Percentiles rank a stretch among this genome's conserved stretches.
phyloP scores from a whole-genome alignment of 2,888 invertebrate species.

The Scaptomyza flava region DNA sequence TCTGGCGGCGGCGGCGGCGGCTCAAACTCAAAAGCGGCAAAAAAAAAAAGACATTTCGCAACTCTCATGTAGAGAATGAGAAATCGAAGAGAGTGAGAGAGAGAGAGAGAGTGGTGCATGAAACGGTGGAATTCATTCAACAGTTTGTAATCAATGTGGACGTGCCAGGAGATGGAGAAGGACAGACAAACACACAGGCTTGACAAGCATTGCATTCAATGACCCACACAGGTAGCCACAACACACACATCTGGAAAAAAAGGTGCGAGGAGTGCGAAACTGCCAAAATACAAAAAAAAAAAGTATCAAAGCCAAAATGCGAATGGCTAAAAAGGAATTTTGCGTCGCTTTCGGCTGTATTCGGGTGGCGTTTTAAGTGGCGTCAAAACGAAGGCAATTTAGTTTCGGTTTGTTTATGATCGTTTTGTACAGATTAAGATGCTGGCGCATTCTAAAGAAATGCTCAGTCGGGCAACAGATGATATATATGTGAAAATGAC shows the following conservation, averaged over 20 bases:
- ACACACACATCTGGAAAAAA: background rate
- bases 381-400: slow-evolving; percentile 45
- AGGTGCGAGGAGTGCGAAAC: slow-evolving; percentile 15
- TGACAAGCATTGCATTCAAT: slow-evolving; percentile 70
- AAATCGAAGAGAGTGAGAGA: background rate
- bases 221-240: slow-evolving; percentile 60
- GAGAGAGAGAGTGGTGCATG: slow-evolving; percentile 5
- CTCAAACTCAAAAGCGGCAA: slow-evolving; percentile 44
- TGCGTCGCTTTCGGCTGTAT: slow-evolving; percentile 51
- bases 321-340: slow-evolving; percentile 46
- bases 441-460: slow-evolving; percentile 34
- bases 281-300: background rate
- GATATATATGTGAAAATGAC: background rate
- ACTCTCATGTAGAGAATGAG: slow-evolving; percentile 32
- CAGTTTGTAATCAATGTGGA: slow-evolving; percentile 75
- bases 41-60: slow-evolving; percentile 32
- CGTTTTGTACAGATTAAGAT: slow-evolving; percentile 47
- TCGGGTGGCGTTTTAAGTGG: slow-evolving; percentile 72
- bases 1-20: slow-evolving; percentile 36
- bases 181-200: slow-evolving; percentile 12
- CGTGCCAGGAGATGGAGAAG: slow-evolving; percentile 39
- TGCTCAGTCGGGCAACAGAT: background rate
- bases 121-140: slow-evolving; percentile 72
- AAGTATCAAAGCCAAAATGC: background rate
- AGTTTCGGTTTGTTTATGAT: slow-evolving; percentile 58